phyloP scores from a whole-genome alignment of 2,113 vertebrate species.

The Pogonocichla stellata region DNA sequence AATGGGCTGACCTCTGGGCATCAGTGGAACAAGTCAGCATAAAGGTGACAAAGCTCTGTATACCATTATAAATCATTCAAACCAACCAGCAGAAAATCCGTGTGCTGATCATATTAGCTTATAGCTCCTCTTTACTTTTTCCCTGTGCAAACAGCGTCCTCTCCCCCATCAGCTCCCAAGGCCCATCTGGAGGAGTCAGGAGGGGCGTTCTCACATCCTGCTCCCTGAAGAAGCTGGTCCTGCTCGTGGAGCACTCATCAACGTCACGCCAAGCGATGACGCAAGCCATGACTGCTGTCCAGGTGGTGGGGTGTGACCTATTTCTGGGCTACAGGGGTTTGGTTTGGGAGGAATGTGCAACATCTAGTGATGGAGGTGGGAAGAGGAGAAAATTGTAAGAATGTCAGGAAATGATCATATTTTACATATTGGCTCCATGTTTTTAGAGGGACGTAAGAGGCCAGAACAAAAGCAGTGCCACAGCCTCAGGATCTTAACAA shows the following conservation, averaged over 20 bases:
- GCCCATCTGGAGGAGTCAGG: background rate
- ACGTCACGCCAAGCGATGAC: background rate
- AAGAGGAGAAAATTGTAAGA: background rate
- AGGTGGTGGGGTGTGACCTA: background rate
- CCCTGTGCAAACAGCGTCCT: background rate
- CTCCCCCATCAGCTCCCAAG: background rate
- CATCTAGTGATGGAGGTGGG: background rate
- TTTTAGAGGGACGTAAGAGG: background rate
- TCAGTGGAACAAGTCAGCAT: conserved; percentile 3
- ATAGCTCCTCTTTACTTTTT: background rate
- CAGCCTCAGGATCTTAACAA: background rate
- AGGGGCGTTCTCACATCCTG: background rate
- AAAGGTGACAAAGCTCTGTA: conserved; percentile 23
- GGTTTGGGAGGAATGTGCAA: background rate
- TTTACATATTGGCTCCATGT: background rate
- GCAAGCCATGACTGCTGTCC: background rate
- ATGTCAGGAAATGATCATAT: background rate
- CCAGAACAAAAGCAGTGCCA: background rate
- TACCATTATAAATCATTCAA: conserved; percentile 12
- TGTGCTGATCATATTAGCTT: background rate
- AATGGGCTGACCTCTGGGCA: background rate
- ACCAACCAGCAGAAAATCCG: background rate
- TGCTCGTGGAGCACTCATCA: rapidly evolving
- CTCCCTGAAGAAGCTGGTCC: background rate
- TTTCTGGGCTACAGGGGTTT: background rate